Evolutionary conservation across 2,797 vertebrate species (phyloP).

Genomic region (Sebastes steindachneri): DNA sequence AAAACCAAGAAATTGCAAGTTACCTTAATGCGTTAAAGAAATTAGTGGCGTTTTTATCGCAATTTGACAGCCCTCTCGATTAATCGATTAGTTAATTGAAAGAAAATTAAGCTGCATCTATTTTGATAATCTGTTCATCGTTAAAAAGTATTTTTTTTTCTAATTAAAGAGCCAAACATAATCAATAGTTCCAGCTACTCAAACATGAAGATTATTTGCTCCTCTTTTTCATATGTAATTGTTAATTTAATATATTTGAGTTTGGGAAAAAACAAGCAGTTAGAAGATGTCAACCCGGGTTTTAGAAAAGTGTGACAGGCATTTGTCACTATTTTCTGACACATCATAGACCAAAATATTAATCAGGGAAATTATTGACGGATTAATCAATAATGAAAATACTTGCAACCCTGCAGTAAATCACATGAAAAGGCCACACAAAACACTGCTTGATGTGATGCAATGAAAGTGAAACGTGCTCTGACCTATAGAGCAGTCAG

Average conservation of each 20-base stretch:
- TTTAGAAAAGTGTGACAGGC: not conserved
- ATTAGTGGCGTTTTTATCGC: too few species aligned
- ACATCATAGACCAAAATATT: not conserved
- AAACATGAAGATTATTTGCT: not conserved
- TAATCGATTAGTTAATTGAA: not conserved
- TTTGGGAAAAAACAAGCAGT: not conserved
- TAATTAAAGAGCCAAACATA: not conserved
- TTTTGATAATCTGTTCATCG: not conserved
- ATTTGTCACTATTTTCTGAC: not conserved
- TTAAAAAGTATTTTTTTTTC: not conserved
- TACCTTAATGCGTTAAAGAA: too few species aligned
- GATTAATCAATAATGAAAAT: not conserved
- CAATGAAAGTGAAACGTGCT: not conserved
- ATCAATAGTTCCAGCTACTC: not conserved
- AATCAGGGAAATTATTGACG: not conserved
- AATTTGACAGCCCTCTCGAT: not conserved
- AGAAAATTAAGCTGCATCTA: not conserved
- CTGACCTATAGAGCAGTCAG: slow-evolving; percentile 95
- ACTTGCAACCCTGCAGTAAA: not conserved
- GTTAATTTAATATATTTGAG: not conserved
- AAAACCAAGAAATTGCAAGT: too few species aligned
- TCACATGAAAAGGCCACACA: not conserved
- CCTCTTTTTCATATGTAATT: not conserved
- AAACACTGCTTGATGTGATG: not conserved
- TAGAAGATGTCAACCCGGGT: not conserved